Percentiles rank a stretch among this genome's conserved stretches.
Conservation (phyloP, 2,888 invertebrate genomes). For the Nomada hirtipes region DNA sequence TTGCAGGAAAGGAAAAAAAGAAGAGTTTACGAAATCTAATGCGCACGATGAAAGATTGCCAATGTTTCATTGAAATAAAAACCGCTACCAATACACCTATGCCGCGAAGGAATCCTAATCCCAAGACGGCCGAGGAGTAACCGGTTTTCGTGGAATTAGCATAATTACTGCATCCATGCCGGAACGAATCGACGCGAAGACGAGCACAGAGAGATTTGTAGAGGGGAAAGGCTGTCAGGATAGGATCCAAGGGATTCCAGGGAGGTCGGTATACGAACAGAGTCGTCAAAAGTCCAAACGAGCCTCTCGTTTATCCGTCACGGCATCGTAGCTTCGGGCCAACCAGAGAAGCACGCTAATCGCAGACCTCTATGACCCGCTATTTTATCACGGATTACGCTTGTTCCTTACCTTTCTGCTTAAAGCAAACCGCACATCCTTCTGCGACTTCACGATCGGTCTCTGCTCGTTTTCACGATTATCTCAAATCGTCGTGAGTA, state of each 20-base stretch:
- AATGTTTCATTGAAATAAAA: too few relatives aligned
- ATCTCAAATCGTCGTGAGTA: constrained; percentile 5
- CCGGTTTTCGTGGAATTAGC: constrained; percentile 60
- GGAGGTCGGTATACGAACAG: constrained; percentile 34
- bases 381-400: constrained; percentile 56
- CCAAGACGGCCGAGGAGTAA: constrained; percentile 6
- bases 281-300: constrained; percentile 71
- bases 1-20: too few relatives aligned
- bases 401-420: constrained; percentile 30
- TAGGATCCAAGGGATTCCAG: constrained; percentile 32
- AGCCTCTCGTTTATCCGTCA: constrained; percentile 72
- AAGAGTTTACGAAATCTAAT: too few relatives aligned
- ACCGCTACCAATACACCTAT: too few relatives aligned
- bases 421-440: constrained; percentile 18
- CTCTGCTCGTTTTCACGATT: neutral
- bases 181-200: constrained; percentile 42
- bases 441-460: neutral
- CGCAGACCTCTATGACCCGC: constrained; percentile 65
- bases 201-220: constrained; percentile 3
- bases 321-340: constrained; percentile 62
- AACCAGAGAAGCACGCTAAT: constrained; percentile 62
- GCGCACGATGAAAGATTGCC: too few relatives aligned
- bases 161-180: constrained; percentile 52
- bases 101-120: constrained; percentile 19
- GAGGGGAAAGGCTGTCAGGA: constrained; percentile 40